Conservation (phyloP, 2,888 invertebrate genomes). For the Scaptomyza cyrtandrae region DNA sequence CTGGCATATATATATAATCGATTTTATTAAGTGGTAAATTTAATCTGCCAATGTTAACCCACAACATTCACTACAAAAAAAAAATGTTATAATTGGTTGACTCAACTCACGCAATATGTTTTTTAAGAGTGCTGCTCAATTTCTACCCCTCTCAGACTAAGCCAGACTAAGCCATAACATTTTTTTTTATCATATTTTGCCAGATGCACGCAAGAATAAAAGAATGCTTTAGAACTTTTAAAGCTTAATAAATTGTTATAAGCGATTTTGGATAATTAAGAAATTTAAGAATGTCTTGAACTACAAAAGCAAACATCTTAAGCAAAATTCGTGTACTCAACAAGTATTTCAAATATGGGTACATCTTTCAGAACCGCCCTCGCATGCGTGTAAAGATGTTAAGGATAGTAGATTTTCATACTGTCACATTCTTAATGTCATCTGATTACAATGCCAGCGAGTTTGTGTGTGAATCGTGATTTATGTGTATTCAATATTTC, state of each 20-base stretch:
- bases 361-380: slow-evolving; percentile 14
- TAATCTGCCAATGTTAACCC: background rate
- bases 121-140: background rate
- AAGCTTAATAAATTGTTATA: no score
- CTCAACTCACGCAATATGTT: background rate
- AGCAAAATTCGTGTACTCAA: background rate
- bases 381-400: slow-evolving; percentile 3
- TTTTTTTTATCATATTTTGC: background rate
- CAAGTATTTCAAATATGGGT: background rate
- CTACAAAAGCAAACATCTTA: no score
- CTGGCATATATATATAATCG: background rate
- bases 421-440: slow-evolving; percentile 22
- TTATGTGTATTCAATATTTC: slow-evolving; percentile 79
- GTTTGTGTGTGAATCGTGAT: slow-evolving; percentile 50
- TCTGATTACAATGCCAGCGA: slow-evolving; percentile 36
- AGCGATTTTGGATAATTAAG: no score
- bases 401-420: background rate
- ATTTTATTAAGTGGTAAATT: background rate
- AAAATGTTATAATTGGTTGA: background rate
- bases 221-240: no score
- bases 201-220: background rate
- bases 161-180: background rate
- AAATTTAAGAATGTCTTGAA: no score
- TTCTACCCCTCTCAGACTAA: background rate
- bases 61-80: background rate